phyloP scores from a whole-genome alignment of 2,888 invertebrate species.

The Caradrina kadenii region DNA sequence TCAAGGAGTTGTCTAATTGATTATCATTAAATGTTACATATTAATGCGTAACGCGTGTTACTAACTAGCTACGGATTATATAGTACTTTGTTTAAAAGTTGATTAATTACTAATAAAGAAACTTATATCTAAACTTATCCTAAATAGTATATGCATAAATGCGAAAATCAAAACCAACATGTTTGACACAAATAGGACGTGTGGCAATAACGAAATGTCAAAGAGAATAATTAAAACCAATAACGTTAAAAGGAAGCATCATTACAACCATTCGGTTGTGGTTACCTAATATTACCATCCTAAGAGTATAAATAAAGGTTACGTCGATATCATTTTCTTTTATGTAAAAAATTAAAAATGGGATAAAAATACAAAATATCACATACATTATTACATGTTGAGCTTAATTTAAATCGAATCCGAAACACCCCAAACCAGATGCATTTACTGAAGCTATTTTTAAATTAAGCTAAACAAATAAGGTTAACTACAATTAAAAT shows the following conservation, averaged over 20 bases:
- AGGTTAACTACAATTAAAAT: constrained; percentile 72
- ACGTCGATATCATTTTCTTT: constrained; percentile 73
- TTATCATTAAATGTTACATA: constrained; percentile 76
- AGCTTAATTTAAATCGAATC: constrained; percentile 89
- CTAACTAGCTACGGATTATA: constrained; percentile 86
- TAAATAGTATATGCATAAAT: constrained; percentile 83
- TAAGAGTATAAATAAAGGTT: constrained; percentile 82
- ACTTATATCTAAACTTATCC: constrained; percentile 82
- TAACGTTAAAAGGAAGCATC: constrained; percentile 87
- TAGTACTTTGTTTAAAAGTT: constrained; percentile 83
- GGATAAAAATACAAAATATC: constrained; percentile 90
- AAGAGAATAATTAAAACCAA: constrained; percentile 83
- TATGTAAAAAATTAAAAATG: constrained; percentile 81
- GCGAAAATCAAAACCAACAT: constrained; percentile 81
- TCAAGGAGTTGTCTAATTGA: constrained; percentile 70
- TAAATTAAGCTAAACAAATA: constrained; percentile 90
- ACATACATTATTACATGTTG: constrained; percentile 90
- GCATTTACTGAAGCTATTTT: constrained; percentile 69
- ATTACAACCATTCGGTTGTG: constrained; percentile 74
- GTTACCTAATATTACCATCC: constrained; percentile 75
- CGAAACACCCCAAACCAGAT: constrained; percentile 74
- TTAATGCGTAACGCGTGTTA: constrained; percentile 78
- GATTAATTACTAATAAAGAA: constrained; percentile 83
- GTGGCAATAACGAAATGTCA: constrained; percentile 83
- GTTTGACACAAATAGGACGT: constrained; percentile 75